These are phyloP conservation scores for Bursaphelenchus okinawaensis DNA, from an alignment of 2,888 invertebrate species.

Conservation along the genomic window DNA sequence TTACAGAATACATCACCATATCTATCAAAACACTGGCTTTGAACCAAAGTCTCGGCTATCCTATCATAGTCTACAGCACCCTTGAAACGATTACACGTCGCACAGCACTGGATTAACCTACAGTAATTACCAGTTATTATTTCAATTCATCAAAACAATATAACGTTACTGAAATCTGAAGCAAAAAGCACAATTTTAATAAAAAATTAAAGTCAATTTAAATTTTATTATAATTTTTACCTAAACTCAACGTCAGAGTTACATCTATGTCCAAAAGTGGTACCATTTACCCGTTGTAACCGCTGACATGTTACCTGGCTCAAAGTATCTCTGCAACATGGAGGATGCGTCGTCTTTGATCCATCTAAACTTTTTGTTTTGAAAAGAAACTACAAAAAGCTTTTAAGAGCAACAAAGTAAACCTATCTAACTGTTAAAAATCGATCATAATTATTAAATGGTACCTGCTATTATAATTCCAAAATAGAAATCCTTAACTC, in stretches of 20 bases:
- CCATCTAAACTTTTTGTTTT: background rate
- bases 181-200: too few relatives aligned
- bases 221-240: too few relatives aligned
- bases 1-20: constrained; percentile 40
- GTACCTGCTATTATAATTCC: too few relatives aligned
- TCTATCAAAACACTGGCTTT: constrained; percentile 43
- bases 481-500: background rate
- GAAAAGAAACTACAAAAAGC: too few relatives aligned
- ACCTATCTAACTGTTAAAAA: too few relatives aligned
- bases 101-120: constrained; percentile 43
- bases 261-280: constrained; percentile 36
- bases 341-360: constrained; percentile 36
- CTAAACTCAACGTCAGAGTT: constrained; percentile 43
- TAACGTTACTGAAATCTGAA: too few relatives aligned
- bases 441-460: too few relatives aligned
- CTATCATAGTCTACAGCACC: constrained; percentile 41
- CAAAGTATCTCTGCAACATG: constrained; percentile 44
- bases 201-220: too few relatives aligned
- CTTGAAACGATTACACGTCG: constrained; percentile 38
- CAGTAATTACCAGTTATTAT: too few relatives aligned
- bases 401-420: too few relatives aligned
- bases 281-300: constrained; percentile 30
- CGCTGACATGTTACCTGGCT: constrained; percentile 35
- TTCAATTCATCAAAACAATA: background rate
- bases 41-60: constrained; percentile 40